Evolutionary conservation across 2,888 invertebrate species (phyloP).

Genomic region (Anarsia innoxiella): DNA sequence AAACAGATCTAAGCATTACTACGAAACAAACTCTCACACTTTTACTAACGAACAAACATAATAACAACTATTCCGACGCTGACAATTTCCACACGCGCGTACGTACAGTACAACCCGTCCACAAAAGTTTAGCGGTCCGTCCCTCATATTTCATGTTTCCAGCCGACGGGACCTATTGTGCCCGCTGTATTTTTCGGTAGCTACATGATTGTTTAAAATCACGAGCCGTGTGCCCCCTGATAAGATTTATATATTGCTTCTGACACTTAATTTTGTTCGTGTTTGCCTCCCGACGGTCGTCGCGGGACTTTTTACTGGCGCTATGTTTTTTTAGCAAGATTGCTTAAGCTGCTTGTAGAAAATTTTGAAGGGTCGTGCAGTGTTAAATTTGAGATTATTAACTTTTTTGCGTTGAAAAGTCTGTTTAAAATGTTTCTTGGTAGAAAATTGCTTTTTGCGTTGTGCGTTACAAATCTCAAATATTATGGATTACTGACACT

Average conservation of each 20-base stretch:
- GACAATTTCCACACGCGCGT: slow-evolving; percentile 15
- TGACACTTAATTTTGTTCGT: slow-evolving; percentile 56
- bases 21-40: too few relatives aligned
- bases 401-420: too few relatives aligned
- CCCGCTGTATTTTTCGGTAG: slow-evolving; percentile 39
- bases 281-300: not conserved
- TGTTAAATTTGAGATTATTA: too few relatives aligned
- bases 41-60: too few relatives aligned
- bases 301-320: not conserved
- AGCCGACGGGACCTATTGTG: slow-evolving; percentile 44
- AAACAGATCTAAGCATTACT: too few relatives aligned
- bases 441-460: too few relatives aligned
- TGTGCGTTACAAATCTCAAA: too few relatives aligned
- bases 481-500: too few relatives aligned
- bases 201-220: slow-evolving; percentile 62
- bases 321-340: not conserved
- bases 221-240: slow-evolving; percentile 51
- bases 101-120: slow-evolving; percentile 27
- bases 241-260: slow-evolving; percentile 61
- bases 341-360: too few relatives aligned
- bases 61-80: too few relatives aligned
- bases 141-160: slow-evolving; percentile 47
- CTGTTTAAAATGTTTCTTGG: too few relatives aligned
- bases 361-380: too few relatives aligned
- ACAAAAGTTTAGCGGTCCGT: slow-evolving; percentile 25